Evolutionary conservation across 2,797 vertebrate genomes (phyloP).

Genomic region (Cossypha caffra): DNA sequence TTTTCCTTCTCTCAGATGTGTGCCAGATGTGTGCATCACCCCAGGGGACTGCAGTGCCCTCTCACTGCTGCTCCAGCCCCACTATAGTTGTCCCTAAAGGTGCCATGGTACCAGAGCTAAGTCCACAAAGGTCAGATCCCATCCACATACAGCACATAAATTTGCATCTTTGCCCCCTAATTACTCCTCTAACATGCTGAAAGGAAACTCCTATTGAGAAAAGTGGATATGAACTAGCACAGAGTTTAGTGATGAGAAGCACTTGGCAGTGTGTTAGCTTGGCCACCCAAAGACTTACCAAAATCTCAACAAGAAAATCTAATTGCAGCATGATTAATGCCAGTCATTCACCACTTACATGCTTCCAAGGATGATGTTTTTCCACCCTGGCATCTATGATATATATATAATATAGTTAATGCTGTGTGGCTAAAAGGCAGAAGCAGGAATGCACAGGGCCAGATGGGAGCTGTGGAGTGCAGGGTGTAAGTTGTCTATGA

Average conservation of each 20-base stretch:
- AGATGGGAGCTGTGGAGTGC: not conserved
- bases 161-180: not conserved
- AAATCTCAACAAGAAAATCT: not conserved
- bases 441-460: not conserved
- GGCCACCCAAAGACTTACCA: not conserved
- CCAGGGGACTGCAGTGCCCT: not conserved
- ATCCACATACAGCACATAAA: not conserved
- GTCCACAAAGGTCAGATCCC: not conserved
- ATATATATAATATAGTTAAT: accelerated
- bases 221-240: not conserved
- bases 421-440: not conserved
- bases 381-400: not conserved
- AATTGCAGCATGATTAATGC: slow-evolving; percentile 17
- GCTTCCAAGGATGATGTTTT: not conserved
- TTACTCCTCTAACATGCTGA: not conserved
- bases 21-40: not conserved
- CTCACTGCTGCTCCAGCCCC: not conserved
- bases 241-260: not conserved
- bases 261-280: not conserved
- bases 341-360: not conserved
- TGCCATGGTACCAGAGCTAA: not conserved
- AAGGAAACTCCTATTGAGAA: not conserved
- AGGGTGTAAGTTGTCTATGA: not conserved
- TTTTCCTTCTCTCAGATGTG: not conserved
- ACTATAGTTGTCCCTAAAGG: not conserved